Evolutionary conservation across 2,113 vertebrate genomes (phyloP), one percentile per base, ranked within the genome.

Genomic region (Perca flavescens): DNA sequence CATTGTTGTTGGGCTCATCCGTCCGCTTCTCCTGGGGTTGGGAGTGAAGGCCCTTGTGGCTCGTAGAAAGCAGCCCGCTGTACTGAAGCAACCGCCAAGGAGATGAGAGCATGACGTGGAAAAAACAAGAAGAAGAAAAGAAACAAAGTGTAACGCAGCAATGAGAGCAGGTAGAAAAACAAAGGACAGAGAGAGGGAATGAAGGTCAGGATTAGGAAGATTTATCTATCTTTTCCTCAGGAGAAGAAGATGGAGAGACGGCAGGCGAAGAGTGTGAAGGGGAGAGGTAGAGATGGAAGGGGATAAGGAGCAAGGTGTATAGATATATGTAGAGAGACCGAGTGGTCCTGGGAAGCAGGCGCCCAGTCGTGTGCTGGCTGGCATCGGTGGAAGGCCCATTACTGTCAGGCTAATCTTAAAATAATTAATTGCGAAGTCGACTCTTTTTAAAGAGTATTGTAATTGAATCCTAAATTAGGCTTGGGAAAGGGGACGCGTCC

Each of bases 401-500:
- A 94, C 93, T 95, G 95, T 95, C 94, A 95, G 90, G 93, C 94
- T 95, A 95, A 95, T 95, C 95, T 96, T 94, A 93, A 96, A 95
- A 96, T 95, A 95, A 95, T 95, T 95, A 95, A 96, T 95, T 95
- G 94, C 91, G 84, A 94, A 96, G 95, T 94, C 88, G 85, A 93
- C 91, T 93, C 92, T 94, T 95, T 94, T 95, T 95, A 95, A 95
- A 94, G 94, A 94, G 94, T 94, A 94, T 95, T 95, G 94, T 95
- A 95, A 95, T 96, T 96, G 94, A 95, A 95, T 95, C 94, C 92
- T 95, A 95, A 96, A 96, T 95, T 95, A 95, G 94, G 92, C 93
- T 92, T 91, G 91, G 91, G 94, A 96, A 95, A 93, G 95, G 93
- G 95, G 95, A 95, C 95, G 87, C 83, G 95, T 96, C 95, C 94